Percentiles rank a stretch among this genome's conserved stretches.
These are phyloP conservation scores for Littorina saxatilis DNA, from an alignment of 1,140 invertebrate species.

Conservation along the genomic window DNA sequence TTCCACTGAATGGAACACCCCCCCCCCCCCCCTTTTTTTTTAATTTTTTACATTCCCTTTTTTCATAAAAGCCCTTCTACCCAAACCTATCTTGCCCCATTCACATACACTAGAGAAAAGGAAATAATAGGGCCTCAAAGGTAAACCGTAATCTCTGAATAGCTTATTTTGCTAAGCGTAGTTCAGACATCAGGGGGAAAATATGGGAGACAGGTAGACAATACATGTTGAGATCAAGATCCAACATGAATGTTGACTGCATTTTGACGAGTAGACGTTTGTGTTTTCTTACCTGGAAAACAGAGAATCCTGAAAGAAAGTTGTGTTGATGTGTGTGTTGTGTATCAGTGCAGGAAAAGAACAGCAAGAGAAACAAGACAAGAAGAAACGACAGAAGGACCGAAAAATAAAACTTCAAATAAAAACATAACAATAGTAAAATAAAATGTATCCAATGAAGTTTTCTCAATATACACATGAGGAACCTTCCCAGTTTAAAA, in stretches of 20 bases:
- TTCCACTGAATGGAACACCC: neutral
- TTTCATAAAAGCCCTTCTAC: too few relatives aligned
- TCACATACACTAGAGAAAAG: too few relatives aligned
- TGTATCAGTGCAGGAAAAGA: neutral
- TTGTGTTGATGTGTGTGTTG: constrained; percentile 21
- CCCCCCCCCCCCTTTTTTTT: neutral
- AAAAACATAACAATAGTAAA: too few relatives aligned
- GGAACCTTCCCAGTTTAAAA: neutral
- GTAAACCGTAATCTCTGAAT: too few relatives aligned
- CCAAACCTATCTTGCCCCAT: too few relatives aligned
- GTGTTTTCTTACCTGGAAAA: constrained; percentile 24
- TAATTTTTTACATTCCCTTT: neutral
- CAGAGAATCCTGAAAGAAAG: constrained; percentile 33
- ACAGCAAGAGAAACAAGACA: neutral
- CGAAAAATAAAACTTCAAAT: neutral
- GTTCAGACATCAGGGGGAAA: too few relatives aligned
- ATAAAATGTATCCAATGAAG: neutral
- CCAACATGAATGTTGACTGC: constrained; percentile 18
- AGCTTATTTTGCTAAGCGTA: too few relatives aligned
- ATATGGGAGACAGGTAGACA: neutral
- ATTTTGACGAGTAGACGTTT: neutral
- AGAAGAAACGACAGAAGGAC: neutral
- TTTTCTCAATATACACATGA: neutral
- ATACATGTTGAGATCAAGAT: neutral
- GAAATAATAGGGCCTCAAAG: too few relatives aligned